Evolutionary conservation across 2,113 vertebrate species (phyloP).

Genomic region (Rhombomys opimus): DNA sequence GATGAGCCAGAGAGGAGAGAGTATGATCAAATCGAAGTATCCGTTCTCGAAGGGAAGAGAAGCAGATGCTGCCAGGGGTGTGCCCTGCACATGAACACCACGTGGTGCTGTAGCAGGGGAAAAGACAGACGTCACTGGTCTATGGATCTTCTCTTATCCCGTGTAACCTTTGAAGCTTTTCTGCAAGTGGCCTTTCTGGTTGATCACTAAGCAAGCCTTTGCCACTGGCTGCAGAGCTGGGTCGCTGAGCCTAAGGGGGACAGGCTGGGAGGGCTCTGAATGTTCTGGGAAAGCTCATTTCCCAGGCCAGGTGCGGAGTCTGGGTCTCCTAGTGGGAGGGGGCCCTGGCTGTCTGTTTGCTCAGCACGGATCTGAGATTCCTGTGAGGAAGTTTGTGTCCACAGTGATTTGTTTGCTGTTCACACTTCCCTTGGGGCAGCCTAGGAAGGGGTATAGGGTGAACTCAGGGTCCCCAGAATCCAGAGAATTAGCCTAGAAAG

Average conservation of each 20-base stretch:
- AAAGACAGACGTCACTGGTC: background rate
- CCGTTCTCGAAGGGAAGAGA: background rate
- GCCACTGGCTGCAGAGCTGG: background rate
- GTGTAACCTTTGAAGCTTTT: background rate
- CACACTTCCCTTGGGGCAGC: slow-evolving; percentile 68
- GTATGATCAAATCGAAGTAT: background rate
- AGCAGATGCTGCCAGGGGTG: background rate
- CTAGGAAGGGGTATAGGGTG: background rate
- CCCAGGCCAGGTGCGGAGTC: slow-evolving; percentile 61
- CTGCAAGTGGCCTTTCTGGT: background rate
- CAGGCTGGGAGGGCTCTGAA: background rate
- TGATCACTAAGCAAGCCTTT: background rate
- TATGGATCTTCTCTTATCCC: background rate
- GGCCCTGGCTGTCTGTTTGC: slow-evolving; percentile 62
- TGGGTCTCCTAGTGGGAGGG: background rate
- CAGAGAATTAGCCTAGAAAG: slow-evolving; percentile 34
- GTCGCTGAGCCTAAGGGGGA: background rate
- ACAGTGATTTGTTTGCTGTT: slow-evolving; percentile 77
- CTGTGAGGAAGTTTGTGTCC: slow-evolving; percentile 76
- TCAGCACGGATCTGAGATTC: slow-evolving; percentile 52
- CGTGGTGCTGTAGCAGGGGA: background rate
- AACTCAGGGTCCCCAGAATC: background rate
- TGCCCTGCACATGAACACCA: background rate
- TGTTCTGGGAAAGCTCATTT: background rate
- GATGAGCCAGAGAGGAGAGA: background rate